phyloP scores from a whole-genome alignment of 1,140 invertebrate species.

The Bactericera cockerelli region DNA sequence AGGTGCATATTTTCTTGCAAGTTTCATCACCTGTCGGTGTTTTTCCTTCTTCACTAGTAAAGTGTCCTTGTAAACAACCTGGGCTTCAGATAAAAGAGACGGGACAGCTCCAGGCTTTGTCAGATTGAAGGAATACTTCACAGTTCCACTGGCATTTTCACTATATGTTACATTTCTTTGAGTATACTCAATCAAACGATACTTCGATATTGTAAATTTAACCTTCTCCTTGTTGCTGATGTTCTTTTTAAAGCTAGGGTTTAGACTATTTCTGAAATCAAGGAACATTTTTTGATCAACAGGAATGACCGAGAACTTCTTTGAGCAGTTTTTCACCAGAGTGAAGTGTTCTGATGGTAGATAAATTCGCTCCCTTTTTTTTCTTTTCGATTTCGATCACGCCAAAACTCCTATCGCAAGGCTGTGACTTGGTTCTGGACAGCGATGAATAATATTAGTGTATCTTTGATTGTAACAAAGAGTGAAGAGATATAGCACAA shows the following conservation, averaged over 20 bases:
- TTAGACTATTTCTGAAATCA: neutral
- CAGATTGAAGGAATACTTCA: neutral
- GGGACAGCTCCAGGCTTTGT: neutral
- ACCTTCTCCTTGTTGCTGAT: neutral
- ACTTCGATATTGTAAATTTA: conserved; percentile 8
- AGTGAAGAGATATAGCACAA: conserved; percentile 11
- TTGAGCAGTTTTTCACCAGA: neutral
- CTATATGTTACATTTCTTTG: neutral
- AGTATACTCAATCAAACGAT: neutral
- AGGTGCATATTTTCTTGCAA: conserved; percentile 11
- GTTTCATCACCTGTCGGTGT: conserved; percentile 4
- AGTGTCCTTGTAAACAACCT: conserved; percentile 1
- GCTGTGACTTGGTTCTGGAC: conserved; percentile 15
- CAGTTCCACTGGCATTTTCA: neutral
- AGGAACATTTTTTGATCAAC: conserved; percentile 8
- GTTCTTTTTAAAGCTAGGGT: conserved; percentile 7
- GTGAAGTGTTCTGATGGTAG: neutral
- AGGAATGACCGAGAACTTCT: neutral
- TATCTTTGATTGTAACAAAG: conserved; percentile 18
- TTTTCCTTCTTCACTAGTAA: neutral
- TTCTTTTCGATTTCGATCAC: neutral
- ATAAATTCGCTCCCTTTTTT: conserved; percentile 9
- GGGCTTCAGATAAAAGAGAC: neutral
- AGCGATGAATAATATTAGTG: conserved; percentile 14
- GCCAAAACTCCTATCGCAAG: conserved; percentile 15